Conservation (phyloP, 2,113 vertebrate genomes). For the Callospermophilus lateralis region DNA sequence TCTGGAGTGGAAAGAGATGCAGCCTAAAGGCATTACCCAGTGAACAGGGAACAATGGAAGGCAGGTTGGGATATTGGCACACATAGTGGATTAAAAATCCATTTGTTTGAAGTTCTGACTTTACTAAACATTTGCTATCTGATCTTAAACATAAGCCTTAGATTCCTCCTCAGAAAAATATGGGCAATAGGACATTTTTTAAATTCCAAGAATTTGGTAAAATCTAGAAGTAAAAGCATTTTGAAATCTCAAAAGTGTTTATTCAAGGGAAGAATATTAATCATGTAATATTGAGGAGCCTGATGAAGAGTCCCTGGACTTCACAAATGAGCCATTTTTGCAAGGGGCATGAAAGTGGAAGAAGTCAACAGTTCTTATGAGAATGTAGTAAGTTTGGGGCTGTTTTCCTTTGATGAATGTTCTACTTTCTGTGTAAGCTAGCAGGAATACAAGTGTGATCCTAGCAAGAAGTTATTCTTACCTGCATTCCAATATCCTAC, state of each 20-base stretch:
- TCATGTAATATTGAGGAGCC: not conserved
- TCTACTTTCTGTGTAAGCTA: not conserved
- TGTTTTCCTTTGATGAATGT: not conserved
- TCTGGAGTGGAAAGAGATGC: not conserved
- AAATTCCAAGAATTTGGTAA: not conserved
- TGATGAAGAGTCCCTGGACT: not conserved
- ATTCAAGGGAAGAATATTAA: slow-evolving; percentile 7
- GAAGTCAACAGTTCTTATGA: not conserved
- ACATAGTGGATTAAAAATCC: not conserved
- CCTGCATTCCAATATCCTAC: not conserved
- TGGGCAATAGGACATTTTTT: not conserved
- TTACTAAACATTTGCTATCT: not conserved
- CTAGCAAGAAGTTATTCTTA: not conserved
- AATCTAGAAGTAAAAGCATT: not conserved
- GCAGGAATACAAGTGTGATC: not conserved
- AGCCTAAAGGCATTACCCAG: not conserved
- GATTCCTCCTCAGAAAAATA: slow-evolving; percentile 14
- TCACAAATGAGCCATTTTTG: not conserved
- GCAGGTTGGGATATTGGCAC: not conserved
- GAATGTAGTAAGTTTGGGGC: not conserved
- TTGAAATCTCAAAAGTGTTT: not conserved
- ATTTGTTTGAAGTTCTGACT: not conserved
- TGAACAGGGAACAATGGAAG: not conserved
- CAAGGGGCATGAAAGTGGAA: not conserved
- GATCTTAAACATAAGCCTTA: not conserved